phyloP scores from a whole-genome alignment of 2,888 invertebrate genomes.

The Trilocha varians region DNA sequence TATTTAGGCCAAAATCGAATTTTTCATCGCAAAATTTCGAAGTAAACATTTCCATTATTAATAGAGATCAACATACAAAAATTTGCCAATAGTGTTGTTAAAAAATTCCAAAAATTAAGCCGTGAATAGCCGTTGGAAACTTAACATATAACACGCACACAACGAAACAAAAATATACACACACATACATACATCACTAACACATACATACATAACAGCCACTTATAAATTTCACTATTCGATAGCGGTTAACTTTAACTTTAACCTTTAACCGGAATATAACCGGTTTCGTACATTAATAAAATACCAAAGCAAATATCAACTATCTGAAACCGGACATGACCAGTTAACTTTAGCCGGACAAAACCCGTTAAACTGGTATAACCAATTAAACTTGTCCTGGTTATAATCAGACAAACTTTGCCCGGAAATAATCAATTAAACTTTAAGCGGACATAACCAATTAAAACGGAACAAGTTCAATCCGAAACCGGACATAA shows the following conservation, averaged over 20 bases:
- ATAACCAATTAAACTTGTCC: no score
- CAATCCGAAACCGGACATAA: no score
- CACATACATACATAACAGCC: slow-evolving; percentile 72
- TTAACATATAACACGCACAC: slow-evolving; percentile 24
- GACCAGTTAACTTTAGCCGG: slow-evolving; percentile 17
- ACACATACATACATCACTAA: slow-evolving; percentile 36
- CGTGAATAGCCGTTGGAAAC: neutral
- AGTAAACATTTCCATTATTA: neutral
- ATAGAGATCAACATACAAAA: no score
- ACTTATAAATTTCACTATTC: slow-evolving; percentile 61
- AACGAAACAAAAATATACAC: slow-evolving; percentile 19
- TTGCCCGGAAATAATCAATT: no score
- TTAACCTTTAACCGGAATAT: neutral
- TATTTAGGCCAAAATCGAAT: slow-evolving; percentile 51
- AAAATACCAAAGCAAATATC: neutral
- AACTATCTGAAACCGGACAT: slow-evolving; percentile 8
- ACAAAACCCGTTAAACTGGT: no score
- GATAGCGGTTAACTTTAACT: slow-evolving; percentile 60
- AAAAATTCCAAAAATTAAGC: slow-evolving; percentile 1
- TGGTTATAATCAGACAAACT: no score
- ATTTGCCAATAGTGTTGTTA: no score
- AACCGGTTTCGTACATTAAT: neutral
- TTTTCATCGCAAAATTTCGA: slow-evolving; percentile 15
- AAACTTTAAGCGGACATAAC: no score
- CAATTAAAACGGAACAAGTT: no score